Conservation (phyloP, 2,113 vertebrate genomes). For the Hippopotamus amphibius region DNA sequence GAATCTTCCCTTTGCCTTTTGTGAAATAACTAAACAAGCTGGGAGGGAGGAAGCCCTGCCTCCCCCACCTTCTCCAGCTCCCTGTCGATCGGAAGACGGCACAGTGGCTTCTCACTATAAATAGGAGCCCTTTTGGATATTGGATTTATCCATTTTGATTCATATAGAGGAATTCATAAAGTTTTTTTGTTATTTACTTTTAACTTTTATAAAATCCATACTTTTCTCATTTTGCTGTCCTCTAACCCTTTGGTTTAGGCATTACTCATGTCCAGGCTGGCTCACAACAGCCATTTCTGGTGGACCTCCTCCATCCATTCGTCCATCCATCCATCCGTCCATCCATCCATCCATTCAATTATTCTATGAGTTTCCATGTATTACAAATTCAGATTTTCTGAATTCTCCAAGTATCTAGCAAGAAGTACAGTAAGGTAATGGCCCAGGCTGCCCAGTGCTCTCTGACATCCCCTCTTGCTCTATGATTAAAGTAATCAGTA, state of each 20-base stretch:
- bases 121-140: background rate
- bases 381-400: background rate
- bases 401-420: background rate
- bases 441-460: background rate
- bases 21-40: background rate
- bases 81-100: background rate
- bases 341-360: background rate
- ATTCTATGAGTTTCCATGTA: background rate
- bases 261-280: background rate
- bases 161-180: background rate
- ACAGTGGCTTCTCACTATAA: background rate
- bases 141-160: background rate
- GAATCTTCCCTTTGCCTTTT: background rate
- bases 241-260: background rate
- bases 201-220: background rate
- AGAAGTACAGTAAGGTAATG: background rate
- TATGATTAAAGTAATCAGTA: background rate
- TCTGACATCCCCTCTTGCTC: background rate
- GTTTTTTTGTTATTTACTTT: background rate
- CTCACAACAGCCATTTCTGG: background rate
- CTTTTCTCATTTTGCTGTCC: constrained; percentile 13
- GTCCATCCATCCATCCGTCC: background rate
- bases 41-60: background rate
- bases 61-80: background rate
- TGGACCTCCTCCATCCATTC: background rate